phyloP scores from a whole-genome alignment of 2,797 vertebrate species.

The Lutjanus campechanus region DNA sequence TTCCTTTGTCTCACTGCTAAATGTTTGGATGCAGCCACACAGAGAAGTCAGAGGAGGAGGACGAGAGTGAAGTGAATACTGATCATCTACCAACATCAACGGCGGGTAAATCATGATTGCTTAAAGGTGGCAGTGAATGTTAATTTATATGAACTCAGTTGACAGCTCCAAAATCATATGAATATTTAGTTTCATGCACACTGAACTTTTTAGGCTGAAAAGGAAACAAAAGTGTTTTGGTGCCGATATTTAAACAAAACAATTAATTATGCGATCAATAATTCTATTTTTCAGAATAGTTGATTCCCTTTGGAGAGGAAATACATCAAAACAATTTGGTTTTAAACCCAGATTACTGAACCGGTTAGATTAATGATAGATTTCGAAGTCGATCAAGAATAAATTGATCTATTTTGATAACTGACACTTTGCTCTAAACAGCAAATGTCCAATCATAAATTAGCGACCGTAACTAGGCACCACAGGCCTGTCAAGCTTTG shows the following conservation, averaged over 20 bases:
- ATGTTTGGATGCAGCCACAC: conserved; percentile 6
- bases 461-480: no score
- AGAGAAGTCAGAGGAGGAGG: background rate
- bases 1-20: conserved; percentile 18
- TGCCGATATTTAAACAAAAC: background rate
- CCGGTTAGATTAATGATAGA: no score
- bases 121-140: background rate
- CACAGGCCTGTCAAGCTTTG: no score
- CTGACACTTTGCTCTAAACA: no score
- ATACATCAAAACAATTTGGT: no score
- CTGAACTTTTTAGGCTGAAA: background rate
- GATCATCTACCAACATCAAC: conserved; percentile 4
- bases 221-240: no score
- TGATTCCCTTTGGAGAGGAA: no score
- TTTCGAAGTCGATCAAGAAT: no score
- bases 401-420: no score
- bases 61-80: background rate
- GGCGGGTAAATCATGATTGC: background rate
- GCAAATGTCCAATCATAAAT: no score
- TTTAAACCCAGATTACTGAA: no score
- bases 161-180: background rate
- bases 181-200: background rate
- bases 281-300: background rate
- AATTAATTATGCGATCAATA: background rate
- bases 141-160: background rate